Evolutionary conservation across 2,797 vertebrate species (phyloP), one percentile per base, ranked within the genome.

Genomic region (Mus minutoides): DNA sequence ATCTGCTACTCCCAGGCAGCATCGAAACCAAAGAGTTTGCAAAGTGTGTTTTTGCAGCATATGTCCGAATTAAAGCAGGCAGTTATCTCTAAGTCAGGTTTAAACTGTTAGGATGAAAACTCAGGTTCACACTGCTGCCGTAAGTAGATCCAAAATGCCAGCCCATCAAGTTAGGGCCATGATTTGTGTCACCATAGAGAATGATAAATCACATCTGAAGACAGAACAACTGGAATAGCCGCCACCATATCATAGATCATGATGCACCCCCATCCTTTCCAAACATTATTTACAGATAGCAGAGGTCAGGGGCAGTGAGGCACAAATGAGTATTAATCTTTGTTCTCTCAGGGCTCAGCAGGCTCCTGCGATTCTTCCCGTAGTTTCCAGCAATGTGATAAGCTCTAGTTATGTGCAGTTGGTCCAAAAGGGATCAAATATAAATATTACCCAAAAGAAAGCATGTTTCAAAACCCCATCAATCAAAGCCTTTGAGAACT

Each of bases 161-260:
- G 97, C 96, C 96, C 96, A 98, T 97, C 98, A 97, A 97, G 97
- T 98, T 95, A 97, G 97, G 97, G 96, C 96, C 94, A 14, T 97
- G 98, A 98, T 98, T 98, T 98, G 98, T 98, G 98, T 98, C 98
- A 98, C 98, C 95, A 95, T 97, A 97, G 97, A 98, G 98, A 97
- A 98, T 98, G 98, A 98, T 98, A 98, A 98, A 99, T 99, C 98
- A 98, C 97, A 88, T 85, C 86, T 96, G 97, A 98, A 98, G 98
- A 98, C 97, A 96, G 96, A 98, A 98, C 98, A 97, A 98, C 98
- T 97, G 97, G 97, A 97, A 98, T 98, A 96, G 97, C 97, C 43
- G 1, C 98, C 98, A 94, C 98, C 95, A 88, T 94, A 97, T 98
- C 98, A 98, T 98, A 98, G 98, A 98, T 98, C 98, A 98, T 97